Conservation (phyloP, 2,888 invertebrate species). For the Odontocerum albicorne region DNA sequence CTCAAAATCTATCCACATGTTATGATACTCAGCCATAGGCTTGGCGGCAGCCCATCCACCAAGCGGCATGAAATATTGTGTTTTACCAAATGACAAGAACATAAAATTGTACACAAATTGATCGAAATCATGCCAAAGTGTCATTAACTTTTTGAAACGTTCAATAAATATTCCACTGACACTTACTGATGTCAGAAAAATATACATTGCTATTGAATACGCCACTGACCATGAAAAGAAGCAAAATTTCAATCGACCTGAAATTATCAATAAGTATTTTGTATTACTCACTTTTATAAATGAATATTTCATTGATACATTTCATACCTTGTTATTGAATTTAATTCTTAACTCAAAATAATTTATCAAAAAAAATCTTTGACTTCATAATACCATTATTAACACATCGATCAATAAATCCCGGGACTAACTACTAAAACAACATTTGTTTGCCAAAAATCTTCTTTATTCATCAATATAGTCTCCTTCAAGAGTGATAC, state of each 20-base stretch:
- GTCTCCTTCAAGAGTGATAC: no score
- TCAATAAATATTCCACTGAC: slow-evolving; percentile 12
- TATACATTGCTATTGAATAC: slow-evolving; percentile 20
- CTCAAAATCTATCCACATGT: slow-evolving; percentile 30
- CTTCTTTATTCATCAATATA: no score
- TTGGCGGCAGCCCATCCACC: slow-evolving; percentile 28
- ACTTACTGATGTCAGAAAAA: slow-evolving; percentile 9
- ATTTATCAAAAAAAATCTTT: no score
- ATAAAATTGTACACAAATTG: slow-evolving; percentile 26
- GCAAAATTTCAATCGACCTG: slow-evolving; percentile 24
- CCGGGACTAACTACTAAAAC: no score
- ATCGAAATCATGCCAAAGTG: slow-evolving; percentile 24
- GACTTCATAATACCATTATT: no score
- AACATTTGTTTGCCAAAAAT: no score
- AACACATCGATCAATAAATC: no score
- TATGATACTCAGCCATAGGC: slow-evolving; percentile 19
- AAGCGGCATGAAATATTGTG: slow-evolving; percentile 27
- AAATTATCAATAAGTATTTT: no score
- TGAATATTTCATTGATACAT: no score
- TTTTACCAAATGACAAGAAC: slow-evolving; percentile 31
- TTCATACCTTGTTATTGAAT: no score
- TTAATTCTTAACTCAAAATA: no score
- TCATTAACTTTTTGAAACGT: slow-evolving; percentile 20
- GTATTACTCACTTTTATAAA: no score
- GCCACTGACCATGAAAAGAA: slow-evolving; percentile 11